These are phyloP conservation scores for Oreohelix idahoensis DNA, from an alignment of 1,140 invertebrate genomes.

Conservation along the genomic window DNA sequence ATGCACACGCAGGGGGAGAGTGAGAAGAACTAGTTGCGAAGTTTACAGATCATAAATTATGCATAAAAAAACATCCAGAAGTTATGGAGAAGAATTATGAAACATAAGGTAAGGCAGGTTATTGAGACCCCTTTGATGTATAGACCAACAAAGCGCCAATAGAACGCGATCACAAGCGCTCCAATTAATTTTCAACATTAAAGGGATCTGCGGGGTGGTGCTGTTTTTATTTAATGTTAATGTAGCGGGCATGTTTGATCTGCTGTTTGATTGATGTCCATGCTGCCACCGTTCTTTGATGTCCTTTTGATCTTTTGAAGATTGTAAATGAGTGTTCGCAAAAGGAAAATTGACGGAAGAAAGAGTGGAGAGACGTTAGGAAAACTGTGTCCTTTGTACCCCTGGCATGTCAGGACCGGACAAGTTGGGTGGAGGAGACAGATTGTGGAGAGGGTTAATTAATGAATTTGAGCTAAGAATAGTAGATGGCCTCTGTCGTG, in stretches of 20 bases:
- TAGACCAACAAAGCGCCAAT: not conserved
- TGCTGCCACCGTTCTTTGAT: conserved; percentile 1
- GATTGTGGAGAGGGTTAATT: no score
- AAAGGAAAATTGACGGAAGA: not conserved
- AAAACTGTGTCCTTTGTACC: not conserved
- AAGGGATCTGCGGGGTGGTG: not conserved
- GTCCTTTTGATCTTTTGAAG: not conserved
- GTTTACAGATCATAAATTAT: no score
- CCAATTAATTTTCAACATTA: not conserved
- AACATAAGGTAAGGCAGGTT: not conserved
- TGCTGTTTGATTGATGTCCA: conserved; percentile 19
- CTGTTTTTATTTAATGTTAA: not conserved
- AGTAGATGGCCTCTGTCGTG: no score
- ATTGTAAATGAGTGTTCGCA: not conserved
- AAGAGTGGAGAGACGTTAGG: not conserved
- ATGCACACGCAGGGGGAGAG: no score
- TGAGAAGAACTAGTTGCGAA: no score
- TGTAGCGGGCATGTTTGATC: not conserved
- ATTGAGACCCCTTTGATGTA: not conserved
- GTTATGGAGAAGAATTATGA: not conserved
- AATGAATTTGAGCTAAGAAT: no score
- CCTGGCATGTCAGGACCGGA: not conserved
- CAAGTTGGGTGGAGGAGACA: no score
- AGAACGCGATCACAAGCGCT: not conserved
- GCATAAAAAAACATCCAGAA: no score